Percentiles rank a stretch among this genome's conserved stretches.
Evolutionary conservation across 2,888 invertebrate species (phyloP).

Genomic region (Drosophila infuscata): DNA sequence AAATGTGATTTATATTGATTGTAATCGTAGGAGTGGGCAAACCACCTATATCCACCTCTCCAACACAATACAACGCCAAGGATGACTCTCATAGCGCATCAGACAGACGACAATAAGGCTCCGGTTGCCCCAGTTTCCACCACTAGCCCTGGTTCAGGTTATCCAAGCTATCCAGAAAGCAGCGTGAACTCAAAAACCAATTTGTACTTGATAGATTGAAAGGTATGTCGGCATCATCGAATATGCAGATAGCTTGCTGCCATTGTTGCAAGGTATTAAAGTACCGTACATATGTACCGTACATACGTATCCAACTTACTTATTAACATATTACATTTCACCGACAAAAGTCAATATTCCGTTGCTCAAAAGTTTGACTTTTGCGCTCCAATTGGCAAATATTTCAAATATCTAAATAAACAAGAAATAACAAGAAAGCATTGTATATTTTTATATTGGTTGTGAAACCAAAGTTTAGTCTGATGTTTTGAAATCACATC

Average conservation of each 20-base stretch:
- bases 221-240: constrained; percentile 37
- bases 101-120: constrained; percentile 59
- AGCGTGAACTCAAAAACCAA: constrained; percentile 54
- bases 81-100: constrained; percentile 47
- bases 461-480: not conserved
- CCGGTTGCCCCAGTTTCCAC: constrained; percentile 21
- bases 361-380: not conserved
- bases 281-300: constrained; percentile 1
- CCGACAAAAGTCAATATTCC: not conserved
- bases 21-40: constrained; percentile 77
- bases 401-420: not conserved
- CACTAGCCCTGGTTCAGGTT: not conserved
- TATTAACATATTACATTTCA: constrained; percentile 1
- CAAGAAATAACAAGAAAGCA: not conserved
- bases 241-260: constrained; percentile 38
- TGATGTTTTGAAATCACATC: not conserved
- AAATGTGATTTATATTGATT: constrained; percentile 83
- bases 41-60: constrained; percentile 5
- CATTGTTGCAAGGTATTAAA: constrained; percentile 14
- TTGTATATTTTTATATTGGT: not conserved
- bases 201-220: constrained; percentile 64
- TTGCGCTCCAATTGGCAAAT: not conserved
- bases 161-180: constrained; percentile 36
- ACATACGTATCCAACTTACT: constrained; percentile 1
- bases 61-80: constrained; percentile 50